phyloP scores from a whole-genome alignment of 2,113 vertebrate genomes.

The Ochotona curzoniae region DNA sequence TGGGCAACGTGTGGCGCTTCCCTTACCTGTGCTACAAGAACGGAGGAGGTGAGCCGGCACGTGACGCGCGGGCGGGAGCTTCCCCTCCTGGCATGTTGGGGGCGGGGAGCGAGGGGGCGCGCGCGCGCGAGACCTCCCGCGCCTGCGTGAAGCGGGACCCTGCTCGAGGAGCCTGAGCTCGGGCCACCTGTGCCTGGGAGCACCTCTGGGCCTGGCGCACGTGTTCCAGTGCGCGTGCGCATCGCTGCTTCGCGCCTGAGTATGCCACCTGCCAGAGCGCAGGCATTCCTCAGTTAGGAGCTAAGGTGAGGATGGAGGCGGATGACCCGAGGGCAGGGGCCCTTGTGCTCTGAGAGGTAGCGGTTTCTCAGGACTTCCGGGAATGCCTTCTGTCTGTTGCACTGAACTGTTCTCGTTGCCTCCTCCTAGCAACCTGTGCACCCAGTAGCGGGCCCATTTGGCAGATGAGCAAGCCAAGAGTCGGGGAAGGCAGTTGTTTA shows the following conservation, averaged over 20 bases:
- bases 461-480: not conserved
- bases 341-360: not conserved
- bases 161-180: rapidly evolving
- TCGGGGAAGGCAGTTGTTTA: not conserved
- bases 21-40: slow-evolving; percentile 99
- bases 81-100: not conserved
- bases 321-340: too few relatives aligned
- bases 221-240: not conserved
- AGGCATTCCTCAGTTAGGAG: not conserved
- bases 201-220: rapidly evolving
- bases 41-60: slow-evolving; percentile 93
- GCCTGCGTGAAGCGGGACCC: slow-evolving; percentile 34
- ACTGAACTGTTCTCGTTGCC: not conserved
- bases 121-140: not conserved
- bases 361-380: not conserved
- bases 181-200: not conserved
- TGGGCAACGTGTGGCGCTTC: slow-evolving; percentile 99
- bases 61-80: not conserved
- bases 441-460: not conserved
- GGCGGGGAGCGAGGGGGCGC: not conserved
- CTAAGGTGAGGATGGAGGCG: not conserved
- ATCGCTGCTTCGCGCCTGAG: slow-evolving; percentile 6
- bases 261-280: not conserved
- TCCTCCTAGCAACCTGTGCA: not conserved
- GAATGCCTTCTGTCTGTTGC: not conserved